Base-by-base conservation (phyloP, 2,113 vertebrate species). In the Syngnathus typhle region DNA sequence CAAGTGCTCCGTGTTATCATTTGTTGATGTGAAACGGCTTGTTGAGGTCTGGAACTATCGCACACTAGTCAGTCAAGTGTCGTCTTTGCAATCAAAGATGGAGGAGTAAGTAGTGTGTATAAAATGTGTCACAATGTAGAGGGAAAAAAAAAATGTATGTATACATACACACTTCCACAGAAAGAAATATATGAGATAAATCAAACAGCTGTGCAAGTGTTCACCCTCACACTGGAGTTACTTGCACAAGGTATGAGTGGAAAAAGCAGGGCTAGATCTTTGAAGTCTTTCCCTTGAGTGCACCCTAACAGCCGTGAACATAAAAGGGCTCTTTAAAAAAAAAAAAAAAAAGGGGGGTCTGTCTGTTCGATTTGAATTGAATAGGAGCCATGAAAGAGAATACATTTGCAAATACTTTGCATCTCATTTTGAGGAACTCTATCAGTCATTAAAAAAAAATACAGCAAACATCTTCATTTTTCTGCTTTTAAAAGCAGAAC, bases 341-440 rank as follows among this genome's bases (percentile, higher is more conserved):
- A 39, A 39, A 32, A 81, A 79, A 81, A 78, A 44, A 77, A 87
- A 80, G n/a, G n/a, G n/a, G 52, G 76, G 70, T 68, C 71, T 79
- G 56, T 64, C 37, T 77, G 55, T 82, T 84, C 77, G 78, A 68
- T 87, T 78, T 82, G 70, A 87, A 80, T 78, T 69, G 71, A 83
- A 83, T 67, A 58, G 70, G 78, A 71, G 74, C 69, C 62, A 60
- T 70, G 49, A 72, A 80, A 82, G 69, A 72, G 85, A 76, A 85
- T 87, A 78, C 67, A 85, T 87, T 87, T 84, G 85, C 79, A 89
- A 85, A 79, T 84, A 73, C 58, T 86, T 86, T 80, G 79, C 80
- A 83, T 84, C 74, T 81, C 54, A 82, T 86, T 81, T 75, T 55
- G 64, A 64, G 56, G 19, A 72, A 44, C 64, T 73, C 69, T 80